Conservation (phyloP, 2,797 vertebrate species). For the Melopsittacus undulatus region DNA sequence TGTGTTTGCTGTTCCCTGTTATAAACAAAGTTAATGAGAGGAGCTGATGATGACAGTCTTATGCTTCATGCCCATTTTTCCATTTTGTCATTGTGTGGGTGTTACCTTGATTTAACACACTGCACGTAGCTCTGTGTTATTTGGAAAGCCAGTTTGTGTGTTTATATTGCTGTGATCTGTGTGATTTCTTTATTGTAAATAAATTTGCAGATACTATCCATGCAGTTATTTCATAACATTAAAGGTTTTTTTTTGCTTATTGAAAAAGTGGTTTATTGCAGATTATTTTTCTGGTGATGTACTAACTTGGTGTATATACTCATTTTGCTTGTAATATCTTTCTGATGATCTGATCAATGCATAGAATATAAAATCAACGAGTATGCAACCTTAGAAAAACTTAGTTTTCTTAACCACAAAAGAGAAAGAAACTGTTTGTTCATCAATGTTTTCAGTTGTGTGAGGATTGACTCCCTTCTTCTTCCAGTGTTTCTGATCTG, state of each 20-base stretch:
- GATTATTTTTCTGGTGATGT: background rate
- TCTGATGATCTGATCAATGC: background rate
- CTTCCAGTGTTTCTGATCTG: background rate
- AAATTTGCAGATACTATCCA: background rate
- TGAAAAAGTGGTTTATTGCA: background rate
- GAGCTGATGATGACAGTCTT: conserved; percentile 7
- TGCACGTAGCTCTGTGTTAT: background rate
- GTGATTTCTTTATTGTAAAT: background rate
- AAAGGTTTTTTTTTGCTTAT: rapidly evolving
- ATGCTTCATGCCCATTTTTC: background rate
- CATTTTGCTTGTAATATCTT: background rate
- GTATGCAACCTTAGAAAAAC: background rate
- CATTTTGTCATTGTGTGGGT: conserved; percentile 18
- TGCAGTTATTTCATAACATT: background rate
- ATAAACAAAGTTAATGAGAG: background rate
- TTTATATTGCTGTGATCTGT: background rate
- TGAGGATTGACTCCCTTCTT: background rate
- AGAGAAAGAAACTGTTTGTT: background rate
- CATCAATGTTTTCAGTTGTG: background rate
- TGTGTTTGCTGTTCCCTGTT: background rate
- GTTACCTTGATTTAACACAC: background rate
- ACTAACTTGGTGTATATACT: background rate
- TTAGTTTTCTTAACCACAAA: background rate
- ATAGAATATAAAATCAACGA: rapidly evolving
- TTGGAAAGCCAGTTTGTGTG: conserved; percentile 3